Base-by-base conservation (phyloP, 1,140 invertebrate genomes). In the Pachyrhynchus sulphureomaculatus region DNA sequence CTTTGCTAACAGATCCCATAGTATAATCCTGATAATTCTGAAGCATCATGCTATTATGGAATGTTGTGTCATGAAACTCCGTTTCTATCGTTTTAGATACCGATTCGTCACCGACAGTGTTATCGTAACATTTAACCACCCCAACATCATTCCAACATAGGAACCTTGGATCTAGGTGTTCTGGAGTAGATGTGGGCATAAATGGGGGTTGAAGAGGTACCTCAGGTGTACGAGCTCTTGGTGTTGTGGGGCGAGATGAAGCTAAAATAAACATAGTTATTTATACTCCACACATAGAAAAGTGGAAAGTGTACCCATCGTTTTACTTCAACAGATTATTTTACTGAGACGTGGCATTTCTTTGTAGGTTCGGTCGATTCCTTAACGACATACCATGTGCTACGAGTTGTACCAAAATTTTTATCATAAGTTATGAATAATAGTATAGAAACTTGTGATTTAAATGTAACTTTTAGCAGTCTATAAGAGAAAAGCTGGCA, bases 51-150 rank as follows among this genome's bases (percentile, higher is more conserved):
- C 90, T 85, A 77, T 96, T 93, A 79, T 98, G 93, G 32, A 91
- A 78, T n/a, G 86, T 83, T 0, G 88, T 84, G 79, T 98, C 93
- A 70, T 98, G 94, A 78, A 98, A 99, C 73, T 97, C 93, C 8
- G 98, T 88, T 76, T 97, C 93, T 57, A 99, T 95, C 15, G 86
- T 88, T 26, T 87, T 87, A 13, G 90, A 86, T 1, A 75, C 77
- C 21, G 55, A 55, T 51, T 83, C 81, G 32, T 79, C 80, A 2
- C 29, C 49, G 2, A 52, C 21, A 37, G 53, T 88, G 8, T 81
- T 81, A 1, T 81, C 82, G 68, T 90, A 91, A 69, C 86, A 86
- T 15, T 86, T 84, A 0, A 94, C 86, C 60, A 93, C 87, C 36
- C 91, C 93, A 9, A 92, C 81, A 61, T 88, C 86, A 71, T 96